Evolutionary conservation across 1,140 invertebrate genomes (phyloP).

Genomic region (Amphibalanus amphitrite): DNA sequence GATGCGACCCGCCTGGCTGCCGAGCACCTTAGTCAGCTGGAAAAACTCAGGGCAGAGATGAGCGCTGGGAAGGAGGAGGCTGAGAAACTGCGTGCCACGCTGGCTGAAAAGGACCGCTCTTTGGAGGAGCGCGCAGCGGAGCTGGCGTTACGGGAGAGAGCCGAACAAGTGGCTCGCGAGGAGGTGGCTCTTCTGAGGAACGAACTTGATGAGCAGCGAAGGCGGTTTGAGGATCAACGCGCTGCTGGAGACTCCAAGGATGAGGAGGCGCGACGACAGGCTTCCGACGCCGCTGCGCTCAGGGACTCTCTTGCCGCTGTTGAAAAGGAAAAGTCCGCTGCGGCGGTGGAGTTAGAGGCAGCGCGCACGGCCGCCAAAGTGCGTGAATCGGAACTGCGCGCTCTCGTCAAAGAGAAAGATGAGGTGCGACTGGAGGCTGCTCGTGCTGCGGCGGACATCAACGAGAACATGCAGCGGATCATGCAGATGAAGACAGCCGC

Average conservation of each 20-base stretch:
- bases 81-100: constrained; percentile 40
- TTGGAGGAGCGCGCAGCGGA: constrained; percentile 22
- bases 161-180: constrained; percentile 22
- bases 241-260: too few relatives aligned
- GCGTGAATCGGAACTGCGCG: constrained; percentile 4
- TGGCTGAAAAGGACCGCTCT: constrained; percentile 26
- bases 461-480: too few relatives aligned
- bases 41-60: constrained; percentile 28
- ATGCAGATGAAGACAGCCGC: too few relatives aligned
- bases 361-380: background rate
- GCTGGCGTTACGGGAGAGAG: constrained; percentile 25
- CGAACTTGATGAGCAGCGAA: constrained; percentile 20
- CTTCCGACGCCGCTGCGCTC: constrained; percentile 15
- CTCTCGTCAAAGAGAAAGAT: constrained; percentile 1
- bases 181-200: constrained; percentile 17
- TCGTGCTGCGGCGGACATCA: too few relatives aligned
- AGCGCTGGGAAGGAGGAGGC: constrained; percentile 40
- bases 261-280: too few relatives aligned
- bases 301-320: constrained; percentile 24
- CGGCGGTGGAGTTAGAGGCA: constrained; percentile 20
- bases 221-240: constrained; percentile 20
- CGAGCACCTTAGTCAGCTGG: constrained; percentile 17
- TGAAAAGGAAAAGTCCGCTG: constrained; percentile 25
- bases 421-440: background rate
- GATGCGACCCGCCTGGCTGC: too few relatives aligned